A percentile compares a stretch with the other conserved stretches of the same genome.
phyloP scores from a whole-genome alignment of 1,140 invertebrate species.

The Apocrypta bakeri region DNA sequence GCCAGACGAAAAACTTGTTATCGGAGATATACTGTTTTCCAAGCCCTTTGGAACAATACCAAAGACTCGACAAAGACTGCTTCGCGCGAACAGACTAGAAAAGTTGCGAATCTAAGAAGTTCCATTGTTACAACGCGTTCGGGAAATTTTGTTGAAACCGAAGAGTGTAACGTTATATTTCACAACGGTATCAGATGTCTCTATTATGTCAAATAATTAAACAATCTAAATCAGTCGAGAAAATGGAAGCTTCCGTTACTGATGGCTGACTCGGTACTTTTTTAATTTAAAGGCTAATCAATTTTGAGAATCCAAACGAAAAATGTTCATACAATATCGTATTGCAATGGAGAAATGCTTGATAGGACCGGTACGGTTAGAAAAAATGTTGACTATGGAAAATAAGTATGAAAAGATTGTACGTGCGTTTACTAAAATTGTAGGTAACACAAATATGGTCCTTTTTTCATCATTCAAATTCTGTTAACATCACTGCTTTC shows the following conservation, averaged over 20 bases:
- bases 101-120: slow-evolving; percentile 29
- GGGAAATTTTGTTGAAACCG: neutral
- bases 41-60: neutral
- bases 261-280: neutral
- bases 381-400: too few relatives aligned
- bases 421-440: too few relatives aligned
- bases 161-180: neutral
- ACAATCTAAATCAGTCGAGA: neutral
- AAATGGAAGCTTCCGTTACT: neutral
- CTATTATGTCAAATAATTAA: neutral
- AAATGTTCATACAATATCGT: neutral
- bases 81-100: neutral
- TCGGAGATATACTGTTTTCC: slow-evolving; percentile 40
- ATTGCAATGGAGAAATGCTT: too few relatives aligned
- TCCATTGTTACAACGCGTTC: too few relatives aligned
- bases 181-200: neutral
- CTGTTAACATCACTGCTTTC: too few relatives aligned
- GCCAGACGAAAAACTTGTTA: slow-evolving; percentile 38
- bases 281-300: neutral
- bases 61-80: neutral
- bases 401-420: too few relatives aligned
- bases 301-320: neutral
- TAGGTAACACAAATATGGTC: too few relatives aligned
- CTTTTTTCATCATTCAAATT: too few relatives aligned
- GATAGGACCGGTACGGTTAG: too few relatives aligned